These are phyloP conservation scores for Trissoscelio sp. DNA, from an alignment of 2,888 invertebrate genomes.

Conservation along the genomic window DNA sequence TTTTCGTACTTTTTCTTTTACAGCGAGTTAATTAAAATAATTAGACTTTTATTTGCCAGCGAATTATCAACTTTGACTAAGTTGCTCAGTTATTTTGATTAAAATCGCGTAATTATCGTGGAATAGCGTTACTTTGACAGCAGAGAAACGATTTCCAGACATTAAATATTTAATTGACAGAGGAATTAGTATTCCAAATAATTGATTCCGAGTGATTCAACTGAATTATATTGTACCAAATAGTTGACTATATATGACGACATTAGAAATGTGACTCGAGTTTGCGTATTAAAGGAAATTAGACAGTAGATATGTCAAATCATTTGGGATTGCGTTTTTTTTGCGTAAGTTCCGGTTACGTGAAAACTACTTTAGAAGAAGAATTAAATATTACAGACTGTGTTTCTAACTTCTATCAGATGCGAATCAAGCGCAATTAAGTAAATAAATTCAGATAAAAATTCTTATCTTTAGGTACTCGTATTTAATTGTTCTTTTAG, in stretches of 20 bases:
- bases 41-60: not conserved
- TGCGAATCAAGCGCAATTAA: conserved; percentile 29
- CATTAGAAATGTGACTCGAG: not conserved
- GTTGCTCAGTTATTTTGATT: not conserved
- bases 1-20: conserved; percentile 8
- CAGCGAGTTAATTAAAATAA: conserved; percentile 15
- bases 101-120: not conserved
- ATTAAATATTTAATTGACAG: not conserved
- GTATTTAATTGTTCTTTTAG: conserved; percentile 42
- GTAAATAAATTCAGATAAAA: conserved; percentile 43
- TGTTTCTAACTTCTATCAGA: conserved; percentile 12
- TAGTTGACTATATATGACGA: not conserved
- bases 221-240: not conserved
- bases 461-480: conserved; percentile 29
- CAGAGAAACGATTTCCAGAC: not conserved
- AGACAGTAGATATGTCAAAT: not conserved
- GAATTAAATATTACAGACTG: conserved; percentile 10
- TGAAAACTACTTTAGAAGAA: not conserved
- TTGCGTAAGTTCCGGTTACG: not conserved
- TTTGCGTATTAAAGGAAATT: not conserved
- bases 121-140: too few relatives aligned
- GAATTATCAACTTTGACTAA: not conserved
- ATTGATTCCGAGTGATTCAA: not conserved
- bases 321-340: not conserved
- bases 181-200: not conserved